Conservation (phyloP, 1,140 invertebrate species). For the Drosophila santomea region DNA sequence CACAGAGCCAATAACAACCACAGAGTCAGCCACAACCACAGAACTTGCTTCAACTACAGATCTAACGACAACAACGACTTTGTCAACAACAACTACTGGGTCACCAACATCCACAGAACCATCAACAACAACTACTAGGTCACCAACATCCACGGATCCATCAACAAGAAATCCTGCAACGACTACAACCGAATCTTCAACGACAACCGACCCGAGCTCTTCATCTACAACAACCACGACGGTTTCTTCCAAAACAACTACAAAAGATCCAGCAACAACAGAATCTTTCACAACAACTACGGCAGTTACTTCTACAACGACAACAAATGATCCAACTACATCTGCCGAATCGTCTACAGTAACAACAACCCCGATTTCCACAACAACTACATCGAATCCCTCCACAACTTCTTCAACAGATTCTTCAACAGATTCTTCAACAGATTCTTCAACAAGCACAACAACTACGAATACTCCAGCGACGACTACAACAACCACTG, state of each 20-base stretch:
- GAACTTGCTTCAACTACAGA: neutral
- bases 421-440: neutral
- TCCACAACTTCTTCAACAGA: neutral
- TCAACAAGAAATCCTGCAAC: neutral
- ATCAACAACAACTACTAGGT: neutral
- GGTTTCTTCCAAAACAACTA: neutral
- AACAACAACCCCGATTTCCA: neutral
- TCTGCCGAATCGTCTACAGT: neutral
- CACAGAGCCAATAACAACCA: neutral
- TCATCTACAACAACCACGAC: neutral
- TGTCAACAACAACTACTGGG: neutral
- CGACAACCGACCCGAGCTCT: neutral
- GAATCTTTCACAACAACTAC: slow-evolving; percentile 4
- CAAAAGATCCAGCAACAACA: neutral
- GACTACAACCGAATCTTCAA: neutral
- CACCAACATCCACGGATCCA: neutral
- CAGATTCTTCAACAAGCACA: neutral
- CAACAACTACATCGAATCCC: neutral
- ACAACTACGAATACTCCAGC: neutral
- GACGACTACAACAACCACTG: neutral
- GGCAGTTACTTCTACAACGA: neutral
- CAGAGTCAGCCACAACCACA: neutral
- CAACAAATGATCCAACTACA: neutral
- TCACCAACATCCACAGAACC: neutral
- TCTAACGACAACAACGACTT: too few species aligned